phyloP scores from a whole-genome alignment of 1,140 invertebrate genomes.

The Sinella curviseta region DNA sequence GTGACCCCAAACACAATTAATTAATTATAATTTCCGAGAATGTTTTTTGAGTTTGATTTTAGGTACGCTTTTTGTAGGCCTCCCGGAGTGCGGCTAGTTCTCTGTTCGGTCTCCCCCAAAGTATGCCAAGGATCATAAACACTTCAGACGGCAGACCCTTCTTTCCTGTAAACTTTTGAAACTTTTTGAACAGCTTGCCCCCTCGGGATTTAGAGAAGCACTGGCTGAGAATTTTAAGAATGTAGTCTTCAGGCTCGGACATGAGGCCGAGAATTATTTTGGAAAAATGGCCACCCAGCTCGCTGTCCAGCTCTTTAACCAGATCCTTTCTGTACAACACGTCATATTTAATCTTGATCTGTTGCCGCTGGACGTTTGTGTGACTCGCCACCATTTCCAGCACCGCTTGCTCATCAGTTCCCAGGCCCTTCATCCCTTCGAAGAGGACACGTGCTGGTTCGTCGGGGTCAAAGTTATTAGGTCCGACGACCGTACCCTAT shows the following conservation, averaged over 20 bases:
- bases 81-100: conserved; percentile 51
- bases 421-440: conserved; percentile 73
- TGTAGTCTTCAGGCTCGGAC: conserved; percentile 57
- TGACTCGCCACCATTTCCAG: conserved; percentile 69
- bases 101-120: conserved; percentile 51
- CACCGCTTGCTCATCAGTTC: conserved; percentile 74
- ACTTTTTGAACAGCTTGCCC: not conserved
- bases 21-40: not conserved
- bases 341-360: conserved; percentile 68
- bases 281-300: conserved; percentile 84
- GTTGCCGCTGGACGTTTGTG: conserved; percentile 67
- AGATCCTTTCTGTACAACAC: conserved; percentile 69
- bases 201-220: conserved; percentile 52
- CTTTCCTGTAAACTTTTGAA: not conserved
- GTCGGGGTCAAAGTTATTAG: conserved; percentile 63
- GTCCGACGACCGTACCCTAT: conserved; percentile 61
- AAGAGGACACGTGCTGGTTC: conserved; percentile 68
- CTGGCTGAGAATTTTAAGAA: conserved; percentile 54
- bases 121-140: conserved; percentile 49
- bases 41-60: not conserved
- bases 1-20: not conserved
- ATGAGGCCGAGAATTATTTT: conserved; percentile 81
- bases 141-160: conserved; percentile 53
- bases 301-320: conserved; percentile 72
- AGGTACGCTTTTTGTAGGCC: conserved; percentile 52